Evolutionary conservation across 2,888 invertebrate species (phyloP).

Genomic region (Griposia aprilina): DNA sequence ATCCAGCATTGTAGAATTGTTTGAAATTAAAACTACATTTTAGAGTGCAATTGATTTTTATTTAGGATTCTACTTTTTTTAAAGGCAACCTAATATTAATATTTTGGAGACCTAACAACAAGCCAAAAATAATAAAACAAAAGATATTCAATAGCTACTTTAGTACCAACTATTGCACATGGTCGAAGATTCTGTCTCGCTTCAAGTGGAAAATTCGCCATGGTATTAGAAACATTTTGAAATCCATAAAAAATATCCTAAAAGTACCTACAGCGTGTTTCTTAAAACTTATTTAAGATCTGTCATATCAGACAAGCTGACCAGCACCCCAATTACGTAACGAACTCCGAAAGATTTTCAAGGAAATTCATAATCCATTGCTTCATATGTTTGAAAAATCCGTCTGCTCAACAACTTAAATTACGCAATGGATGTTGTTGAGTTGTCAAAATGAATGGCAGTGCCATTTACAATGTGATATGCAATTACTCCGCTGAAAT

Average conservation of each 20-base stretch:
- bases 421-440: not conserved
- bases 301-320: not conserved
- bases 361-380: not conserved
- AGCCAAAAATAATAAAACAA: not conserved
- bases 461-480: not conserved
- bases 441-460: not conserved
- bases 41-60: not conserved
- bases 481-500: not conserved
- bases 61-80: not conserved
- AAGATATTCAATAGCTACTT: not conserved
- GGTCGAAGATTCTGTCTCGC: not conserved
- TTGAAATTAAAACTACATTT: not conserved
- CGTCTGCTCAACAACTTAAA: not conserved
- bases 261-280: not conserved
- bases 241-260: not conserved
- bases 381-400: not conserved
- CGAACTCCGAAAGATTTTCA: not conserved
- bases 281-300: not conserved
- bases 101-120: not conserved
- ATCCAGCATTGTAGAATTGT: not conserved
- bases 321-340: too few species aligned
- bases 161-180: slow-evolving; percentile 8
- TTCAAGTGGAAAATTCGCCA: not conserved
- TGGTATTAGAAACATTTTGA: not conserved
- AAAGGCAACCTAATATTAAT: not conserved